Percentiles rank a stretch among this genome's conserved stretches.
phyloP scores from a whole-genome alignment of 2,113 vertebrate species.

The Myxocyprinus asiaticus region DNA sequence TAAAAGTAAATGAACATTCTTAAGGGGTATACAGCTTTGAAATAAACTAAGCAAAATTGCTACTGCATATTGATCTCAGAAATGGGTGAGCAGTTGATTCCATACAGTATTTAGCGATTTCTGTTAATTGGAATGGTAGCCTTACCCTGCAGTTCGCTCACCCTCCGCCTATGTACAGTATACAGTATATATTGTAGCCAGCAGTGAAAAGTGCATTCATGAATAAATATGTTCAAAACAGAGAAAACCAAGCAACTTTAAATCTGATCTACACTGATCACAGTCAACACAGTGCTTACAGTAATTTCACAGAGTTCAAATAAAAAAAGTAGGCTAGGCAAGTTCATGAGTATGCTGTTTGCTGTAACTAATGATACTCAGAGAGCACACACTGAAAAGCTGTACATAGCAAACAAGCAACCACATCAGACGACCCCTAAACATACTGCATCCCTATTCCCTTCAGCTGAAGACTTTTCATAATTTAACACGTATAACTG shows the following conservation, averaged over 20 bases:
- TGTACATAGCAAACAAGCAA: neutral
- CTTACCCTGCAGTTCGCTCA: no score
- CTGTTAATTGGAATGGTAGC: no score
- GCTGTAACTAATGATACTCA: neutral
- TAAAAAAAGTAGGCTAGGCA: neutral
- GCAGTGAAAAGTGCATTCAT: neutral
- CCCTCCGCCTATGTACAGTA: no score
- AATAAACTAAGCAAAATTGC: no score
- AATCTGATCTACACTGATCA: neutral
- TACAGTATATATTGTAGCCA: neutral
- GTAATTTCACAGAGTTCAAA: neutral
- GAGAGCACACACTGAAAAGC: neutral
- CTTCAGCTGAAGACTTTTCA: neutral
- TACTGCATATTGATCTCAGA: neutral
- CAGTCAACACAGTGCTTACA: no score
- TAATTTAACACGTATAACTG: neutral
- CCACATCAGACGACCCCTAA: neutral
- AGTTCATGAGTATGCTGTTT: neutral
- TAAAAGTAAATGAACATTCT: no score
- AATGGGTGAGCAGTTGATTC: neutral
- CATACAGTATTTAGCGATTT: no score
- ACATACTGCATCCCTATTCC: neutral
- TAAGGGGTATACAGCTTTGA: no score
- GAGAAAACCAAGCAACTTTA: neutral
- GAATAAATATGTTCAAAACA: slow-evolving; percentile 1